Percentiles rank a stretch among this genome's conserved stretches.
phyloP scores from a whole-genome alignment of 2,113 vertebrate species.

The Otocyon megalotis region DNA sequence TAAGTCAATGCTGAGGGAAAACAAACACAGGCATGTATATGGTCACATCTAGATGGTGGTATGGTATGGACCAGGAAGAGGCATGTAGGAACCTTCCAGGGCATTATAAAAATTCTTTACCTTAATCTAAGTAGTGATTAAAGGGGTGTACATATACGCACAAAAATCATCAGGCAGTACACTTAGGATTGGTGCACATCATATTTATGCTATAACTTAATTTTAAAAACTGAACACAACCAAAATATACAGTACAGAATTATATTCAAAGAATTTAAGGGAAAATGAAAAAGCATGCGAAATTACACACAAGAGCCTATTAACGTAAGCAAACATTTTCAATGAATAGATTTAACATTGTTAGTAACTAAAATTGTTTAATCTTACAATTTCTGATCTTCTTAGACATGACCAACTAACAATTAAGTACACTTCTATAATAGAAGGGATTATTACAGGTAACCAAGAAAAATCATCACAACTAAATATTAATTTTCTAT shows the following conservation, averaged over 20 bases:
- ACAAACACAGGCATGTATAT: not conserved
- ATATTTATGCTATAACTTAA: not conserved
- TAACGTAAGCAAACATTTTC: not conserved
- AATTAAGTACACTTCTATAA: not conserved
- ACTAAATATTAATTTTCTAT: conserved; percentile 9
- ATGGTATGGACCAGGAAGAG: not conserved
- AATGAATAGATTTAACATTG: not conserved
- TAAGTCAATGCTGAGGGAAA: not conserved
- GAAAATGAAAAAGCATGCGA: not conserved
- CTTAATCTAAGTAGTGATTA: not conserved
- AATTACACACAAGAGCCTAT: not conserved
- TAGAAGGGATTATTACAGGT: not conserved
- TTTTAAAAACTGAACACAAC: conserved; percentile 11
- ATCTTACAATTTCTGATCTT: not conserved
- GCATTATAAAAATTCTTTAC: conserved; percentile 6
- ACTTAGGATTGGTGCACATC: not conserved
- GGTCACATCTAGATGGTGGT: not conserved
- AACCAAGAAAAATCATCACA: conserved; percentile 41
- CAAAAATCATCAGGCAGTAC: not conserved
- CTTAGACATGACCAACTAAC: not conserved
- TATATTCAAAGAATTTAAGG: not conserved
- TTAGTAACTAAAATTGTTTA: conserved; percentile 52
- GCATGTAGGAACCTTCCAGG: not conserved
- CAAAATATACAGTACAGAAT: conserved; percentile 24
- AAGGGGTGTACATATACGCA: not conserved